Evolutionary conservation across 2,888 invertebrate species (phyloP).

Genomic region (Athalia cordata): DNA sequence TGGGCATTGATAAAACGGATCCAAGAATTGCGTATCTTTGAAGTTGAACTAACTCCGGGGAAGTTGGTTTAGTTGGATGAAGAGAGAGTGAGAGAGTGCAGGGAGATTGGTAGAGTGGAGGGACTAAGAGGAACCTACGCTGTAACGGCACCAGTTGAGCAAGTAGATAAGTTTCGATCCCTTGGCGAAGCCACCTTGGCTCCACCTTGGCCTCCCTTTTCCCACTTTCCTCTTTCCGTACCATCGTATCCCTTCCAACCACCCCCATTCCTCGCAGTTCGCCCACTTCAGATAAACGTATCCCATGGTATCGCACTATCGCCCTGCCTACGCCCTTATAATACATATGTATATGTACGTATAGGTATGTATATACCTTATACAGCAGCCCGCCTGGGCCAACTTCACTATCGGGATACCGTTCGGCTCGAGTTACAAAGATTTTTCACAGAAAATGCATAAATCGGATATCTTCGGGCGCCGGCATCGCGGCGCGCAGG

Average conservation of each 20-base stretch:
- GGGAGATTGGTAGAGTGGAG: slow-evolving; percentile 56
- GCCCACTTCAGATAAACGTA: slow-evolving; percentile 61
- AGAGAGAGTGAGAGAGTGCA: slow-evolving; percentile 52
- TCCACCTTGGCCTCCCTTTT: slow-evolving; percentile 36
- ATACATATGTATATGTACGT: too few relatives aligned
- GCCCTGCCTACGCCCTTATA: slow-evolving; percentile 42
- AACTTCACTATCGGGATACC: slow-evolving; percentile 41
- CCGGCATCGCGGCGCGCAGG: slow-evolving; percentile 16
- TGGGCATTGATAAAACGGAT: slow-evolving; percentile 55
- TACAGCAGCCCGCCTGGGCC: slow-evolving; percentile 8
- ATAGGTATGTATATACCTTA: not conserved
- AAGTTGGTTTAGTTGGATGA: slow-evolving; percentile 69
- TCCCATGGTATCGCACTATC: slow-evolving; percentile 60
- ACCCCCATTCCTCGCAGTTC: slow-evolving; percentile 57
- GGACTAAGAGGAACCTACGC: slow-evolving; percentile 15
- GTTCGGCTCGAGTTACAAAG: slow-evolving; percentile 39
- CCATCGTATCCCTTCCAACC: slow-evolving; percentile 63
- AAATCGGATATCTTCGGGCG: slow-evolving; percentile 27
- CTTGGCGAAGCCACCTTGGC: slow-evolving; percentile 54
- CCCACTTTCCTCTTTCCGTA: slow-evolving; percentile 49
- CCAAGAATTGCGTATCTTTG: slow-evolving; percentile 67
- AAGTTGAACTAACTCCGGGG: slow-evolving; percentile 55
- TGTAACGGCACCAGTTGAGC: slow-evolving; percentile 68
- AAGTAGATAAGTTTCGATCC: slow-evolving; percentile 73
- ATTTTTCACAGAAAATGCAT: slow-evolving; percentile 39